Evolutionary conservation across 2,113 vertebrate genomes (phyloP).

Genomic region (Arvicanthis niloticus): DNA sequence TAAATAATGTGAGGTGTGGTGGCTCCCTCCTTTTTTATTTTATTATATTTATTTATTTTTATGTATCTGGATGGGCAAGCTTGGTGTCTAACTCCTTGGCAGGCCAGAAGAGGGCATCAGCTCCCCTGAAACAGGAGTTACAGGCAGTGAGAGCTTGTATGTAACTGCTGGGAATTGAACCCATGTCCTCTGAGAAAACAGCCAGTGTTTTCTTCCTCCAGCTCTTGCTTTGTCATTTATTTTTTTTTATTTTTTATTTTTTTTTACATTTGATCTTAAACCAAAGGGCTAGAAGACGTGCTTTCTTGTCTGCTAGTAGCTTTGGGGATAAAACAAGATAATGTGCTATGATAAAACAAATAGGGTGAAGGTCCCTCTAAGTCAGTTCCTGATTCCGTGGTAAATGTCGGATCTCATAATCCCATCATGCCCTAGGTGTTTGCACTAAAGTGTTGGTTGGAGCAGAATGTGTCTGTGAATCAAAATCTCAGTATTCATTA

Average conservation of each 20-base stretch:
- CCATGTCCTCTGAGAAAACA: not conserved
- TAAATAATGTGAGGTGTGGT: not conserved
- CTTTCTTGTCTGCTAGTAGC: too few species aligned
- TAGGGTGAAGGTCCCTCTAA: not conserved
- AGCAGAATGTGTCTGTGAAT: not conserved
- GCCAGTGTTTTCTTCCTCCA: not conserved
- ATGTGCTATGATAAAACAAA: not conserved
- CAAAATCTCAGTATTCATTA: not conserved
- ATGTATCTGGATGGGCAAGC: not conserved
- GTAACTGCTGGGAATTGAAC: not conserved
- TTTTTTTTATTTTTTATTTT: not conserved
- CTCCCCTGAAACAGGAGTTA: not conserved
- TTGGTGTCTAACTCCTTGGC: not conserved
- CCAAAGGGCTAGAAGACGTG: not conserved
- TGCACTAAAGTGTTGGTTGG: not conserved
- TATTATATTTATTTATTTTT: not conserved
- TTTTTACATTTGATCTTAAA: not conserved
- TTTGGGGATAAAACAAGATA: not conserved
- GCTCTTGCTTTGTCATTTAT: not conserved
- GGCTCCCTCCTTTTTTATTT: too few species aligned
- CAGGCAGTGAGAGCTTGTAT: not conserved
- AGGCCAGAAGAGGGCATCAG: not conserved
- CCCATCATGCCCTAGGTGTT: not conserved
- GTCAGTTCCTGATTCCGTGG: not conserved
- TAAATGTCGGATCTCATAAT: not conserved